Evolutionary conservation across 2,113 vertebrate species (phyloP).

Genomic region (Callionymus lyra): DNA sequence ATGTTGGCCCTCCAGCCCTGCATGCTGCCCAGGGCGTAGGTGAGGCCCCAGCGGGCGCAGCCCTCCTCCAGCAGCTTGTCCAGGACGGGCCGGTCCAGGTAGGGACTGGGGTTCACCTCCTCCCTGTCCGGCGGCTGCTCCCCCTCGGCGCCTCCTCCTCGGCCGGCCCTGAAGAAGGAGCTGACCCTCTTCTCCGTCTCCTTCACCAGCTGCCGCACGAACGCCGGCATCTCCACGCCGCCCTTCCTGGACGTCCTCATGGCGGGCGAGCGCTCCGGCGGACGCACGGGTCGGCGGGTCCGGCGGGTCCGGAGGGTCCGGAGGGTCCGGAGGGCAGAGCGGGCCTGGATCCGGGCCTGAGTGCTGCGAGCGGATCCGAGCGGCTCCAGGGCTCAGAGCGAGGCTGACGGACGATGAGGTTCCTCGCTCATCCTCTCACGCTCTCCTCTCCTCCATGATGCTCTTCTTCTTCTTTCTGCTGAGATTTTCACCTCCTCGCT

Average conservation of each 20-base stretch:
- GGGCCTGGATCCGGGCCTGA: conserved; percentile 35
- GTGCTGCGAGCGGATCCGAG: conserved; percentile 34
- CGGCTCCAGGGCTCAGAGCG: conserved; percentile 51
- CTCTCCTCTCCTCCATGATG: conserved; percentile 30
- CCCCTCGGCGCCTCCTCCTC: conserved; percentile 53
- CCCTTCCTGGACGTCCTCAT: conserved; percentile 67
- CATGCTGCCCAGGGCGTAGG: conserved; percentile 66
- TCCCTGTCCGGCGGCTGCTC: conserved; percentile 52
- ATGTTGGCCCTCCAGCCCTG: conserved; percentile 73
- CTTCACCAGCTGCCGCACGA: conserved; percentile 68
- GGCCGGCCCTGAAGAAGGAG: conserved; percentile 67
- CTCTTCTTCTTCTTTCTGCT: conserved; percentile 16
- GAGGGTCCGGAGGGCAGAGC: conserved; percentile 19
- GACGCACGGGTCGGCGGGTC: conserved; percentile 13
- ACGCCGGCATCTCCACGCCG: conserved; percentile 67
- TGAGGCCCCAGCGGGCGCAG: conserved; percentile 58
- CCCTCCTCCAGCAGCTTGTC: conserved; percentile 68
- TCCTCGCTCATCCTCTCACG: conserved; percentile 36
- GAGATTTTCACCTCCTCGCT: conserved; percentile 17
- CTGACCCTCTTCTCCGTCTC: conserved; percentile 70
- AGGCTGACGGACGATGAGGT: conserved; percentile 46
- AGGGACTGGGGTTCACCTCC: conserved; percentile 52
- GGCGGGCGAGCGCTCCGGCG: conserved; percentile 12
- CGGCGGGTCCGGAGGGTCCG: conserved; percentile 16
- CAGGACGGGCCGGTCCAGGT: conserved; percentile 59